Base-by-base conservation (phyloP, 2,113 vertebrate species). In the Podocnemis expansa region DNA sequence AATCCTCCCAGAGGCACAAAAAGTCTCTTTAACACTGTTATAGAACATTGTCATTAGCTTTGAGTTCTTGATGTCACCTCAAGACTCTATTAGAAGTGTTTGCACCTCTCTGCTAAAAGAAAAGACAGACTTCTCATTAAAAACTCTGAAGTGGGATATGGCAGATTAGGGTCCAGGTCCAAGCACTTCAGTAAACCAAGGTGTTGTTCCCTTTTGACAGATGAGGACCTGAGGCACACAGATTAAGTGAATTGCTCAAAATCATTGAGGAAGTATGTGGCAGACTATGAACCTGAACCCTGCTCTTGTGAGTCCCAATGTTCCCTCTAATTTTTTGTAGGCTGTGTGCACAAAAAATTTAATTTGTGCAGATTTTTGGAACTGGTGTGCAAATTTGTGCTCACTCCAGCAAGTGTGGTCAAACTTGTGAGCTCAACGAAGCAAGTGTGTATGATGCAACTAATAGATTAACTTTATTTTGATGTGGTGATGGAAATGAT, bases 1-100 rank as follows among this genome's bases (percentile, higher is more conserved):
- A 91, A 94, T 89, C 88, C 60, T 78, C 4, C 21, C 14, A 47
- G n/a, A 91, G 96, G 94, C 87, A 63, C 49, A 63, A 75, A 78
- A 89, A 41, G 21, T 75, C 56, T 8, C 75, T 89, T 88, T 87
- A 80, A 17, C 5, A 85, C 10, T n/a, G 22, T 60, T 54, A 73
- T 2, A 78, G 43, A 49, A 93, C 76, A 5, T 56, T 52, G 75
- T 89, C 4, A 54, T 90, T 82, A 91, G 7, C 63, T 91, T 70
- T 85, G 43, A 29, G 11, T 79, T 87, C 60, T 76, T 89, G 76
- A 82, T 43, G 31, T 29, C n/a, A 2, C 41, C 49, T 29, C 52
- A 80, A 83, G 47, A 73, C 67, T 43, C 82, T 82, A 9, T 58
- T 16, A 58, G 73, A 75, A 93, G 85, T 54, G 19, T 80, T 41